These are phyloP conservation scores for Triops longicaudatus DNA, from an alignment of 1,140 invertebrate genomes.

Conservation along the genomic window DNA sequence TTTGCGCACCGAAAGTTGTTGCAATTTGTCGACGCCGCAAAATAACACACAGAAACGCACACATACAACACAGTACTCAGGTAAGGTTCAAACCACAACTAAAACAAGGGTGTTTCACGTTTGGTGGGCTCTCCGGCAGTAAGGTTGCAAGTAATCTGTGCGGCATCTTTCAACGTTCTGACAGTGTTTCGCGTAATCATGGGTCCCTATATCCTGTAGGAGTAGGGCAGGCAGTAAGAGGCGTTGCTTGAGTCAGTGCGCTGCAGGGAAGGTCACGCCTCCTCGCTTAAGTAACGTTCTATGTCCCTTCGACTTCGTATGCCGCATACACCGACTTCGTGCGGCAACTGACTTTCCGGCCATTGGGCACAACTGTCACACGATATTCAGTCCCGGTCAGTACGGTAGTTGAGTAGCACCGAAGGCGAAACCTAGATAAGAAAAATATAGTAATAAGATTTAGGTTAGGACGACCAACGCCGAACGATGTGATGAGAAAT, in stretches of 20 bases:
- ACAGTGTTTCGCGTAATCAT: neutral
- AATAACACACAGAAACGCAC: neutral
- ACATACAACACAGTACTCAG: neutral
- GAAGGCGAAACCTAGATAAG: conserved; percentile 3
- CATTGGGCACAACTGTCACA: conserved; percentile 11
- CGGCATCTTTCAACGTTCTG: conserved; percentile 11
- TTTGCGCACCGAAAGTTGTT: no score
- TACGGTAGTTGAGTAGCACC: neutral
- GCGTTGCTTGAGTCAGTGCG: neutral
- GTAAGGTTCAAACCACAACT: neutral
- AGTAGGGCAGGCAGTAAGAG: conserved; percentile 10
- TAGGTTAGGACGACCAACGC: conserved; percentile 1
- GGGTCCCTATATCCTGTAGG: neutral
- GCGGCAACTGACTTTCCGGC: conserved; percentile 13
- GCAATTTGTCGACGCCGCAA: neutral
- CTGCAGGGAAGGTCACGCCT: conserved; percentile 4
- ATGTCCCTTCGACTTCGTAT: neutral
- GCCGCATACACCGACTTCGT: neutral
- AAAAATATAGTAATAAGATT: conserved; percentile 3
- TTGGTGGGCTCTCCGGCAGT: neutral
- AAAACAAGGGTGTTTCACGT: neutral
- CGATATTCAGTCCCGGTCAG: neutral
- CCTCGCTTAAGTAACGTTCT: neutral
- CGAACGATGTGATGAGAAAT: neutral
- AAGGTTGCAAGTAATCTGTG: neutral